Conservation (phyloP, 2,888 invertebrate genomes). For the Rhodophaea formosa region DNA sequence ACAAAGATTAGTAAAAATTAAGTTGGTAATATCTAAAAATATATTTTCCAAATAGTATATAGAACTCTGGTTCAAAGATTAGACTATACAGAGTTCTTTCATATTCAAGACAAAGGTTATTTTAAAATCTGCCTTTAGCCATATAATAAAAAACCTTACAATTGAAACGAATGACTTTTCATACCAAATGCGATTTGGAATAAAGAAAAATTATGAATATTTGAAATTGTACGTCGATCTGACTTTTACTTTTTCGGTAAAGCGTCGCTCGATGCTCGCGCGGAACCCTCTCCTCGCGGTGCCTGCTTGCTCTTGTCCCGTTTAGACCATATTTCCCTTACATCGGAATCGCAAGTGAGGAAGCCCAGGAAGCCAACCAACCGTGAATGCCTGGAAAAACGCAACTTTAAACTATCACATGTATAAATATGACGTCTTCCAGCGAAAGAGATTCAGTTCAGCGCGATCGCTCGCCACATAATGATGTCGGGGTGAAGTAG, state of each 20-base stretch:
- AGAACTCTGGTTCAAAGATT: too few relatives aligned
- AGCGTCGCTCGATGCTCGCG: slow-evolving; percentile 32
- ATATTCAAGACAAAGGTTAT: too few relatives aligned
- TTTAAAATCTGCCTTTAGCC: too few relatives aligned
- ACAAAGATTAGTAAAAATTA: too few relatives aligned
- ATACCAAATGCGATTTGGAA: too few relatives aligned
- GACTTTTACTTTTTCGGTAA: slow-evolving; percentile 23
- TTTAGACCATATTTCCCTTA: slow-evolving; percentile 48
- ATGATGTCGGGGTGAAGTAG: slow-evolving; percentile 61
- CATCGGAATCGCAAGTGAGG: slow-evolving; percentile 63
- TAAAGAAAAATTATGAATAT: too few relatives aligned
- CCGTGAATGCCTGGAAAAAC: slow-evolving; percentile 74
- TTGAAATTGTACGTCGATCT: too few relatives aligned
- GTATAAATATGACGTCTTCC: slow-evolving; percentile 74
- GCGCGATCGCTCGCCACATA: slow-evolving; percentile 75
- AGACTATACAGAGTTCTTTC: too few relatives aligned
- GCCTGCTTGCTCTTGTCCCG: not conserved
- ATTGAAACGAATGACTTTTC: too few relatives aligned
- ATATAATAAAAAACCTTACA: too few relatives aligned
- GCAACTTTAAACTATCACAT: slow-evolving; percentile 71
- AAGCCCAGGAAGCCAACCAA: slow-evolving; percentile 60
- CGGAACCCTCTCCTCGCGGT: not conserved
- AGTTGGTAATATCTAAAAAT: too few relatives aligned
- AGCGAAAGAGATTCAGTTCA: slow-evolving; percentile 74
- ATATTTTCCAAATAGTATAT: too few relatives aligned